Evolutionary conservation across 2,113 vertebrate species (phyloP), one percentile per base, ranked within the genome.

Genomic region (Anoplopoma fimbria): DNA sequence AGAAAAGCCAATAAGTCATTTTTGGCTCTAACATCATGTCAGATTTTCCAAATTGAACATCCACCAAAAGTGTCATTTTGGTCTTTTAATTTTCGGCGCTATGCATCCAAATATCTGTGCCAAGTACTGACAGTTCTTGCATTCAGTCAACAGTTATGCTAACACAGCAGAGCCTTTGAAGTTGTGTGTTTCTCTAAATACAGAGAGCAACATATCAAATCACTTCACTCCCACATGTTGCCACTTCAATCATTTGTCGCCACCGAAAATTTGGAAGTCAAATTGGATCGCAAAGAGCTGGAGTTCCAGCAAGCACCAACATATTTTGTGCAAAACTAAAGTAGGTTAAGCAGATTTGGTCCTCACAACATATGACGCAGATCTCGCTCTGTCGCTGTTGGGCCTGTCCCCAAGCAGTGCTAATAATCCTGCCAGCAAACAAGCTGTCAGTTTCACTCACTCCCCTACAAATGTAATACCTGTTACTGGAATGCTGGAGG

Each of bases 291-390:
- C n/a, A 76, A 33, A 78, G 29, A 60, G 57, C 12, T 57, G 83
- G 71, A 83, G 60, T 84, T 79, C 83, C 86, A 84, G 69, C 75
- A 58, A 91, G 75, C 63, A 34, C 83, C 40, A 72, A 88, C 86
- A 91, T 92, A 92, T 91, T 93, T 87, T 88, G 74, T 89, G 86
- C 75, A 73, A 81, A 91, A 89, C 83, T 77, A 90, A 94, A 95
- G 89, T 93, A 94, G 94, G 93, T 92, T 94, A 95, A 95, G 93
- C 89, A 95, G 94, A 95, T 95, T 94, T 95, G 87, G 89, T 86
- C 83, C 87, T 89, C 88, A 91, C 90, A 93, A 93, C 89, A 92
- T 91, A 92, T 94, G 94, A 94, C 83, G 84, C 92, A 95, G 91
- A 91, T 91, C 88, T 84, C 47, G 62, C 64, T 89, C 73, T 21